These are phyloP conservation scores for Crocidura indochinensis DNA, from an alignment of 2,797 vertebrate species.

Conservation along the genomic window DNA sequence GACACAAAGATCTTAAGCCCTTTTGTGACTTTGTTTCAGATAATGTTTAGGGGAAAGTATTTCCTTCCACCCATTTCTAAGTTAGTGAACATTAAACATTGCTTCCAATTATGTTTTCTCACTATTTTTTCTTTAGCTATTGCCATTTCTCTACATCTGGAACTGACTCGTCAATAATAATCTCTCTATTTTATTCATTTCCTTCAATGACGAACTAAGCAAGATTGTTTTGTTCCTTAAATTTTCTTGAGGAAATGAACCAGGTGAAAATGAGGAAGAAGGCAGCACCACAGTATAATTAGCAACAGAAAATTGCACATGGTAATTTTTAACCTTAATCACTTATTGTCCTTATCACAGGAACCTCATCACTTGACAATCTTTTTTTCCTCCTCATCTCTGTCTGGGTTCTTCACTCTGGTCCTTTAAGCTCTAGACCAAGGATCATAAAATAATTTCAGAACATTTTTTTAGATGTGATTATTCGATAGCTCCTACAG, in stretches of 20 bases:
- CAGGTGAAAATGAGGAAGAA: neutral
- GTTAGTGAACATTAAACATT: neutral
- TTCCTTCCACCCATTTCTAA: neutral
- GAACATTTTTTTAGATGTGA: neutral
- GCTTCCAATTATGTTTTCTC: neutral
- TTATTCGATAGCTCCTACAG: neutral
- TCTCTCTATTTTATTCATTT: neutral
- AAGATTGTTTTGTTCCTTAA: neutral
- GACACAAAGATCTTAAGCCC: neutral
- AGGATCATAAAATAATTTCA: neutral
- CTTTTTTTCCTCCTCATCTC: neutral
- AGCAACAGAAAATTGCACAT: neutral
- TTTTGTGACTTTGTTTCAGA: neutral
- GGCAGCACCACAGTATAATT: rapidly evolving
- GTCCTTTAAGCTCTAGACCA: neutral
- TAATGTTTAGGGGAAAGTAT: neutral
- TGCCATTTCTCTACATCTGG: neutral
- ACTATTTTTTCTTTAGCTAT: neutral
- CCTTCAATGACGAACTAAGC: neutral
- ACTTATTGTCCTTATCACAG: neutral
- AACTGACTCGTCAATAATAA: neutral
- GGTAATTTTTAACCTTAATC: neutral
- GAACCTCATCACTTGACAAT: neutral
- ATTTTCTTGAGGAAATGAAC: neutral
- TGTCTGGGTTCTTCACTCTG: neutral